Conservation (phyloP, 2,888 invertebrate genomes). For the Spodoptera picta region DNA sequence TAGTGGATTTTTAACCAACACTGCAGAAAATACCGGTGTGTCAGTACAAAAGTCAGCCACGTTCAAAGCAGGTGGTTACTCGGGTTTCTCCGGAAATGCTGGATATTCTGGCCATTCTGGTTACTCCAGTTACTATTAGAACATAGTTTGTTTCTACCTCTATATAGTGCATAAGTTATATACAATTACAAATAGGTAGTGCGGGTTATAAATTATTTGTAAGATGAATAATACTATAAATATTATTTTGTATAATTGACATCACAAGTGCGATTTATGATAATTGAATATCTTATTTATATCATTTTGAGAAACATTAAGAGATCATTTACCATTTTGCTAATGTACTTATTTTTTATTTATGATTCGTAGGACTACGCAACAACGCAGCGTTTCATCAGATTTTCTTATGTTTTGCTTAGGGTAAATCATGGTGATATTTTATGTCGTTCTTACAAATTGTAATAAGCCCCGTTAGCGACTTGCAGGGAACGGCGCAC, state of each 20-base stretch:
- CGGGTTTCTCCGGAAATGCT: conserved; percentile 38
- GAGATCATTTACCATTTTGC: too few relatives aligned
- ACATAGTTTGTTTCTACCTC: conserved; percentile 8
- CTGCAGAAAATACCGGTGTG: conserved; percentile 77
- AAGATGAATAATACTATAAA: neutral
- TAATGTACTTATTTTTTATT: too few relatives aligned
- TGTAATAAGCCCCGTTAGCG: conserved; percentile 66
- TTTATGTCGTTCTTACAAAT: conserved; percentile 63
- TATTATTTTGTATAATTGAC: conserved; percentile 12
- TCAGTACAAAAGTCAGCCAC: conserved; percentile 81
- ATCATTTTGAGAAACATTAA: too few relatives aligned
- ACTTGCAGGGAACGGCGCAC: conserved; percentile 60
- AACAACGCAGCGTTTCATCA: too few relatives aligned
- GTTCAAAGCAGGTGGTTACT: conserved; percentile 68
- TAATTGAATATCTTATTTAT: too few relatives aligned
- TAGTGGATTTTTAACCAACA: conserved; percentile 88
- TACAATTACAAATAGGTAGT: conserved; percentile 5
- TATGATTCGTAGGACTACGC: too few relatives aligned
- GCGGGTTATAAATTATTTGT: conserved; percentile 28
- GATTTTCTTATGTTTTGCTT: neutral
- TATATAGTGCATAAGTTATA: conserved; percentile 10
- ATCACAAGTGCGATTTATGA: conserved; percentile 16
- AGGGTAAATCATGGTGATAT: conserved; percentile 48
- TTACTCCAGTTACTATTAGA: conserved; percentile 27
- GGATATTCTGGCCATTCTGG: conserved; percentile 31